These are phyloP conservation scores for Laupala kohalensis DNA, from an alignment of 1,140 invertebrate species.

Conservation along the genomic window DNA sequence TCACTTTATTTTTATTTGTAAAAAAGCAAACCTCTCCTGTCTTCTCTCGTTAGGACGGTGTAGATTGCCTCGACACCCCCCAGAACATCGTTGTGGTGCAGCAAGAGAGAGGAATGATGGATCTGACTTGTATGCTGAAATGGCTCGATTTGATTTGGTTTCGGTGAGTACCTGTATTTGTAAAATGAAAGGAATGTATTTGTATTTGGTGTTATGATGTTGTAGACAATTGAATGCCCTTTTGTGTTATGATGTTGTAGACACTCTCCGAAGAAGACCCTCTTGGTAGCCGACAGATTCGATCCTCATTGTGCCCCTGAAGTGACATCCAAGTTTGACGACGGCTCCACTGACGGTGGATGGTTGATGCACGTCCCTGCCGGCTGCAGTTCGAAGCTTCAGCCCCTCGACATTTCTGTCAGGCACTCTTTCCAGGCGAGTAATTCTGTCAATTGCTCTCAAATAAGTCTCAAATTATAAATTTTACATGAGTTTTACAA, in stretches of 20 bases:
- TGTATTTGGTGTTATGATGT: neutral
- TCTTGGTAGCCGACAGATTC: constrained; percentile 18
- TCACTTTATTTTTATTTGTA: no score
- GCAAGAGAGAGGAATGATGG: constrained; percentile 1
- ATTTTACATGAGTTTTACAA: no score
- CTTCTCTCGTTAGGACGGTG: neutral
- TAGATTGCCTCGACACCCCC: neutral
- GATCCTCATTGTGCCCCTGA: constrained; percentile 10
- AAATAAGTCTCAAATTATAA: no score
- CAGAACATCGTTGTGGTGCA: neutral
- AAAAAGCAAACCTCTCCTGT: no score
- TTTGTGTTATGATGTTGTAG: neutral
- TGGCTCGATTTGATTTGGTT: constrained; percentile 8
- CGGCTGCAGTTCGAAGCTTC: constrained; percentile 19
- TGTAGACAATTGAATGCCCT: neutral
- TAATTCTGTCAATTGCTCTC: no score
- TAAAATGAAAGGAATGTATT: neutral
- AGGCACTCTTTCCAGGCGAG: constrained; percentile 15
- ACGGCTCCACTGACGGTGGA: neutral
- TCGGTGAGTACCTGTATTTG: neutral
- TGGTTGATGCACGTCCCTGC: constrained; percentile 13
- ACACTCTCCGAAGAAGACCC: constrained; percentile 10
- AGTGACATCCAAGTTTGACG: neutral
- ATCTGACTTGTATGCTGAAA: constrained; percentile 1
- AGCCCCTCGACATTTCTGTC: constrained; percentile 18